Conservation (phyloP, 2,113 vertebrate genomes). For the Symphodus melops region DNA sequence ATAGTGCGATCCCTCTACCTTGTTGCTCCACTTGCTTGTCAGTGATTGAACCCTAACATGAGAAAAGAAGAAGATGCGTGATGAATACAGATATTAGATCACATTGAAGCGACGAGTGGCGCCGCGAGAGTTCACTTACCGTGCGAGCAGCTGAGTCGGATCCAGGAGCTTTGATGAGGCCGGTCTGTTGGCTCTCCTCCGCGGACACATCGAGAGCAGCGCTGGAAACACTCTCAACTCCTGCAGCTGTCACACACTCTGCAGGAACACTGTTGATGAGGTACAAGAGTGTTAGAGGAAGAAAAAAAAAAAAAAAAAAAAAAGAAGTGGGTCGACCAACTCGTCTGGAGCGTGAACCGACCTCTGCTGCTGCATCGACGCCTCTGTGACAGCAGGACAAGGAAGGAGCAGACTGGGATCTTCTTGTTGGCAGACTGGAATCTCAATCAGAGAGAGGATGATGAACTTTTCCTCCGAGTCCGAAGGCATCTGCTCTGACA, state of each 20-base stretch:
- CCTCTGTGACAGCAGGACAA: conserved; percentile 25
- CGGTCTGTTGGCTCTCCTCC: not conserved
- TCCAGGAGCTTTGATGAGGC: not conserved
- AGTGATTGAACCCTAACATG: conserved; percentile 16
- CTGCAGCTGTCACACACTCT: not conserved
- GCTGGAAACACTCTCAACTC: not conserved
- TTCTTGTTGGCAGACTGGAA: conserved; percentile 58
- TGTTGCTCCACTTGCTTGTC: conserved; percentile 26
- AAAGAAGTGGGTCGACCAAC: not conserved
- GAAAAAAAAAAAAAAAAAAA: not conserved
- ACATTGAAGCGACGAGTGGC: too few relatives aligned
- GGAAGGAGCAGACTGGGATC: conserved; percentile 9
- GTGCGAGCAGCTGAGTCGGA: not conserved
- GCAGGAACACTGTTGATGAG: conserved; percentile 76
- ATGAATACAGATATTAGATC: not conserved
- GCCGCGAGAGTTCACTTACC: conserved; percentile 28
- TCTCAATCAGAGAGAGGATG: conserved; percentile 80
- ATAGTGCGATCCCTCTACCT: conserved; percentile 44
- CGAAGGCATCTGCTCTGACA: conserved; percentile 41
- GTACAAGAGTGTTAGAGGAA: conserved; percentile 1
- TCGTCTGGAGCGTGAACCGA: conserved; percentile 25
- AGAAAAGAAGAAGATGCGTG: not conserved
- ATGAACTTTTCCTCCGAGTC: conserved; percentile 77
- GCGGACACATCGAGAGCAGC: not conserved
- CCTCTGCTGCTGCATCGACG: conserved; percentile 48